Percentiles rank a stretch among this genome's conserved stretches.
phyloP scores from a whole-genome alignment of 2,797 vertebrate genomes.

The Danio aesculapii region DNA sequence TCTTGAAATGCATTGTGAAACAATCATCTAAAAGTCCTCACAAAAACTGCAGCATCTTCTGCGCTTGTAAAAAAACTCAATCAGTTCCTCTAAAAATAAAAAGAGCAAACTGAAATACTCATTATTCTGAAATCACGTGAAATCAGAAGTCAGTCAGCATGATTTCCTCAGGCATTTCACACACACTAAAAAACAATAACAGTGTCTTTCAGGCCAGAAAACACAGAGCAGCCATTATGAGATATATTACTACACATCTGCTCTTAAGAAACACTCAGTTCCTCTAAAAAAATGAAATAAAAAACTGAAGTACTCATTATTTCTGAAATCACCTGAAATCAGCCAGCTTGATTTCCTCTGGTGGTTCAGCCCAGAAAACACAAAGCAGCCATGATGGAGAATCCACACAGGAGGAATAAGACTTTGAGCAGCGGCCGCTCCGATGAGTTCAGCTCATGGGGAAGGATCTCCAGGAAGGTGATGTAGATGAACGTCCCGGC shows the following conservation, averaged over 20 bases:
- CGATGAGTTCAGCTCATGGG: conserved; percentile 84
- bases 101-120: neutral
- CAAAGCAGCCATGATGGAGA: conserved; percentile 85
- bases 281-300: neutral
- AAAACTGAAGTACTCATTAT: neutral
- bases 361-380: conserved; percentile 80
- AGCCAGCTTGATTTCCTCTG: too few relatives aligned
- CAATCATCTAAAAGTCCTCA: neutral
- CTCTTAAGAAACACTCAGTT: neutral
- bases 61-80: neutral
- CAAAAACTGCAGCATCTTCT: neutral
- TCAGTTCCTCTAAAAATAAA: neutral
- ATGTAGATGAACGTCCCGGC: conserved; percentile 91
- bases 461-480: conserved; percentile 93
- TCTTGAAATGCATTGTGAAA: neutral
- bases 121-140: neutral
- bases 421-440: conserved; percentile 86
- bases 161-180: neutral
- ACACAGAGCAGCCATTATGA: too few relatives aligned
- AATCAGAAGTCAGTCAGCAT: neutral
- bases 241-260: too few relatives aligned
- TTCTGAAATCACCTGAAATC: too few relatives aligned
- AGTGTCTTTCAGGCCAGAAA: conserved; percentile 1
- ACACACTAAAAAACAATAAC: neutral
- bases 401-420: conserved; percentile 86